Percentiles rank a stretch among this genome's conserved stretches.
Evolutionary conservation across 1,140 invertebrate species (phyloP).

Genomic region (Choristoneura fumiferana): DNA sequence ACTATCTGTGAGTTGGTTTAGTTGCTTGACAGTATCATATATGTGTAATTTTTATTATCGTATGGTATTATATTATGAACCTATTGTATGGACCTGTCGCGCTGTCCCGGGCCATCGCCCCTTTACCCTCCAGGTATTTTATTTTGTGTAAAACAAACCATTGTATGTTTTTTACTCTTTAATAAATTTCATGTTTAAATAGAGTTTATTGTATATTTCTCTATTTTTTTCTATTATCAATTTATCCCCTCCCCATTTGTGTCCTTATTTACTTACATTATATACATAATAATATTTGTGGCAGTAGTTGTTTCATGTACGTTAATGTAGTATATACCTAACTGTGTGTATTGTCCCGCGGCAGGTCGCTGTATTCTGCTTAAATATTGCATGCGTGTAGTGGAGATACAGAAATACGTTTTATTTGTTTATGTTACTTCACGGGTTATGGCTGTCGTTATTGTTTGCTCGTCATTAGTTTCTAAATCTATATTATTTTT

Average conservation of each 20-base stretch:
- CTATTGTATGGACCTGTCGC: constrained; percentile 70
- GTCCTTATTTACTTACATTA: constrained; percentile 69
- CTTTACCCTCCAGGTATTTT: constrained; percentile 72
- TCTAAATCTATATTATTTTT: constrained; percentile 50
- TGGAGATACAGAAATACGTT: constrained; percentile 58
- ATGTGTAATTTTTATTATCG: constrained; percentile 70
- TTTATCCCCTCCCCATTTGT: constrained; percentile 47
- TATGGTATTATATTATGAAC: constrained; percentile 74
- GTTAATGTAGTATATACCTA: constrained; percentile 43
- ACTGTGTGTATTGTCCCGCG: constrained; percentile 54
- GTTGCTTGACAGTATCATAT: constrained; percentile 75
- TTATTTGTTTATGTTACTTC: constrained; percentile 71
- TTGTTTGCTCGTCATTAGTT: constrained; percentile 51
- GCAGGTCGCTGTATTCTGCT: constrained; percentile 60
- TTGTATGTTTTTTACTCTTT: constrained; percentile 79
- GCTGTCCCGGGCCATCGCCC: constrained; percentile 42
- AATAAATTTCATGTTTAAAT: constrained; percentile 79
- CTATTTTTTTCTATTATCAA: constrained; percentile 73
- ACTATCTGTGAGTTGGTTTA: constrained; percentile 67
- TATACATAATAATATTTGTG: constrained; percentile 71
- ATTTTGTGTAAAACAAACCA: constrained; percentile 77
- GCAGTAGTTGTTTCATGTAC: constrained; percentile 69
- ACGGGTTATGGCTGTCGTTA: constrained; percentile 50
- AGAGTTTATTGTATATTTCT: constrained; percentile 76
- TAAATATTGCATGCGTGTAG: constrained; percentile 74